These are phyloP conservation scores for Buceros bicornis DNA, from an alignment of 2,797 vertebrate species.

Conservation along the genomic window DNA sequence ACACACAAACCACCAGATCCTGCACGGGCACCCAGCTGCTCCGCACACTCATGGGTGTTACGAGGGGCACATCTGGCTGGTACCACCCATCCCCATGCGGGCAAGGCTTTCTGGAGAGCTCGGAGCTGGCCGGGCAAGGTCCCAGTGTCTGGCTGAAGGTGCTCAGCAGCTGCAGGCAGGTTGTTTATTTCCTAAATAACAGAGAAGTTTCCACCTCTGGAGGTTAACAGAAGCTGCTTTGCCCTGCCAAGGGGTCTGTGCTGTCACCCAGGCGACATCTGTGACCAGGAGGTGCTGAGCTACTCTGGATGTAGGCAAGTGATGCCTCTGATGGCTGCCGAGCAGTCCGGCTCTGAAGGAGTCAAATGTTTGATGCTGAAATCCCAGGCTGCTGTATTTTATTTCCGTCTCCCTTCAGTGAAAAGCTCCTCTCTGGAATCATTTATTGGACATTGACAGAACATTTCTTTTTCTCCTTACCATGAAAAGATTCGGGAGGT, in stretches of 20 bases:
- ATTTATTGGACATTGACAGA: background rate
- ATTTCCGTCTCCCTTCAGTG: background rate
- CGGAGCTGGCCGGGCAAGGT: background rate
- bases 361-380: background rate
- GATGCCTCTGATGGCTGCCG: background rate
- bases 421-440: background rate
- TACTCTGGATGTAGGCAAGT: background rate
- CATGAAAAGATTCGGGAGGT: background rate
- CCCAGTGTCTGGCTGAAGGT: background rate
- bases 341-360: background rate
- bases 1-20: too few species aligned
- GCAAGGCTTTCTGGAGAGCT: background rate
- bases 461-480: background rate
- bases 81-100: rapidly evolving
- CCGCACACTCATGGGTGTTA: rapidly evolving
- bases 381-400: background rate
- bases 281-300: background rate
- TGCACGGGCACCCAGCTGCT: background rate
- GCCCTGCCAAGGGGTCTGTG: background rate
- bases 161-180: background rate
- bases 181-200: background rate
- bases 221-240: background rate
- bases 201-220: background rate
- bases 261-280: background rate
- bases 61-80: rapidly evolving